Percentiles rank a stretch among this genome's conserved stretches.
Conservation (phyloP, 2,113 vertebrate species). For the Puffinus mauretanicus region DNA sequence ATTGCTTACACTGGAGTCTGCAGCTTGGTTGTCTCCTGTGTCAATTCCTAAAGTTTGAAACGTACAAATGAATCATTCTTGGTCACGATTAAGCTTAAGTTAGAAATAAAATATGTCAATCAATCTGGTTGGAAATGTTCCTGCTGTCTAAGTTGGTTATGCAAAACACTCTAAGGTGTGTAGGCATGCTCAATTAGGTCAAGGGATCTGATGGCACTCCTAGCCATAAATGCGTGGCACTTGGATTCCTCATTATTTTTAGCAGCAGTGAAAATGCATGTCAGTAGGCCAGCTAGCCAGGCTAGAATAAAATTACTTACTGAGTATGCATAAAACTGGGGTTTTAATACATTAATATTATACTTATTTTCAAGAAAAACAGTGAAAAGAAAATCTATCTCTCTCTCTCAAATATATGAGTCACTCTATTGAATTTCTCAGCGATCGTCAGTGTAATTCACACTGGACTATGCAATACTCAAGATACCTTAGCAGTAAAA, state of each 20-base stretch:
- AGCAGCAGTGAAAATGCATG: constrained; percentile 51
- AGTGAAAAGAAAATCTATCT: not conserved
- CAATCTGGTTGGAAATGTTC: constrained; percentile 71
- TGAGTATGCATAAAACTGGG: not conserved
- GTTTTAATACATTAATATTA: constrained; percentile 16
- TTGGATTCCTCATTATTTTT: constrained; percentile 75
- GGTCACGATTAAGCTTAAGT: constrained; percentile 74
- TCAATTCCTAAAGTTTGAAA: constrained; percentile 53
- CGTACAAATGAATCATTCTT: constrained; percentile 67
- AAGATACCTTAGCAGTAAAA: constrained; percentile 4
- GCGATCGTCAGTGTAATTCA: not conserved
- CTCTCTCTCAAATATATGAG: not conserved
- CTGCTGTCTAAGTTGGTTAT: constrained; percentile 77
- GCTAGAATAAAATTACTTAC: constrained; percentile 68
- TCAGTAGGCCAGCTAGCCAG: constrained; percentile 54
- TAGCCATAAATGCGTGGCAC: constrained; percentile 61
- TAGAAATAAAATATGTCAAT: constrained; percentile 81
- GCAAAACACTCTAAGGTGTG: constrained; percentile 73
- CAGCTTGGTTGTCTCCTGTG: constrained; percentile 30
- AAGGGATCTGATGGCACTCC: constrained; percentile 65
- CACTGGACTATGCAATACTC: not conserved
- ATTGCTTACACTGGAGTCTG: constrained; percentile 7
- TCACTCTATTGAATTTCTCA: constrained; percentile 2
- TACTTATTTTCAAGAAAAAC: constrained; percentile 53
- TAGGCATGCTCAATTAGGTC: constrained; percentile 75